A percentile compares a stretch with the other conserved stretches of the same genome.
phyloP scores from a whole-genome alignment of 2,888 invertebrate species.

The Orthonevra nobilis region DNA sequence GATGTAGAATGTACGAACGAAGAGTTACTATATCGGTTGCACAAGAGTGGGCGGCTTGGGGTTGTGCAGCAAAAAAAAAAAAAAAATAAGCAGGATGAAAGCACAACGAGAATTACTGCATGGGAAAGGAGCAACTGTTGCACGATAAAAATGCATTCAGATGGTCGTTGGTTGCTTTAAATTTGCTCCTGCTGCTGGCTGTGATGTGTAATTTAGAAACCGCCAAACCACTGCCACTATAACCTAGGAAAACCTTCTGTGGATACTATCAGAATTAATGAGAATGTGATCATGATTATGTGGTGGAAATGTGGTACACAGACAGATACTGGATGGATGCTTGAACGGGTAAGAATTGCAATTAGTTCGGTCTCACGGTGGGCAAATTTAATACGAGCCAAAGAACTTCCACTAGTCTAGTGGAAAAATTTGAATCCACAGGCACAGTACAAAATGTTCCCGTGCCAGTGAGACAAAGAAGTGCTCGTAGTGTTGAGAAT shows the following conservation, averaged over 20 bases:
- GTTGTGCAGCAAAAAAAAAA: conserved; percentile 21
- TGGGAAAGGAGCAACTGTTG: conserved; percentile 71
- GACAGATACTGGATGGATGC: not conserved
- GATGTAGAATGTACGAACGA: not conserved
- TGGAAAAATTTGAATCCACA: no score
- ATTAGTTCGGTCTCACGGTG: conserved; percentile 19
- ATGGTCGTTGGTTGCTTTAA: conserved; percentile 51
- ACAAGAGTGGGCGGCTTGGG: conserved; percentile 32
- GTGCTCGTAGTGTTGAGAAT: no score
- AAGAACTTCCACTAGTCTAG: no score
- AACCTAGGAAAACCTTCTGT: not conserved
- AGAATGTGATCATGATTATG: conserved; percentile 38
- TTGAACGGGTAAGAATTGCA: conserved; percentile 6
- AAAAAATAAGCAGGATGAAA: no score
- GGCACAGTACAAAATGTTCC: no score
- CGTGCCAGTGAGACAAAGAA: no score
- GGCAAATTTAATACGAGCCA: conserved; percentile 1
- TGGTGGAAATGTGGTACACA: conserved; percentile 27
- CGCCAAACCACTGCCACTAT: conserved; percentile 10
- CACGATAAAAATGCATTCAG: conserved; percentile 70
- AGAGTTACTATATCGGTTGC: conserved; percentile 16
- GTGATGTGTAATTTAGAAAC: conserved; percentile 62
- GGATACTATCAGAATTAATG: conserved; percentile 42
- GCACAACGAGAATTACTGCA: conserved; percentile 63
- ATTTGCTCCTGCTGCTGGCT: conserved; percentile 24